These are phyloP conservation scores for Eilema sororculum DNA, from an alignment of 2,888 invertebrate genomes.

Conservation along the genomic window DNA sequence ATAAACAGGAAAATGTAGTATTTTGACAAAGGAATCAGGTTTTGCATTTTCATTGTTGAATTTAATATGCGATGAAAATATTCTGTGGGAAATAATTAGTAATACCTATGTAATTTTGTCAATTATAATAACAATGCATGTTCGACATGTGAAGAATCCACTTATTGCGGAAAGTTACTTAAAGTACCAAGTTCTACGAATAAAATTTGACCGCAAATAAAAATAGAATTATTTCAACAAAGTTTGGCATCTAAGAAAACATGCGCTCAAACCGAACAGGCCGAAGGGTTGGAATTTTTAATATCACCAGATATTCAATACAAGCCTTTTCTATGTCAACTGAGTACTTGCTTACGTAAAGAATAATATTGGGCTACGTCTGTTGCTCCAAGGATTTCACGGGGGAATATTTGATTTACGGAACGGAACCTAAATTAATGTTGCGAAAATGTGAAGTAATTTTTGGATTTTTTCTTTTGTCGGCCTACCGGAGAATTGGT, in stretches of 20 bases:
- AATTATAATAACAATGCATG: not conserved
- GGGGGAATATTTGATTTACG: constrained; percentile 52
- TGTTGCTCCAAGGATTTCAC: constrained; percentile 42
- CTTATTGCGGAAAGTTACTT: too few species aligned
- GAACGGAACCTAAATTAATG: constrained; percentile 49
- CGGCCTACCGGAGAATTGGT: constrained; percentile 34
- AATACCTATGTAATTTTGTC: not conserved
- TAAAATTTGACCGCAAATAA: constrained; percentile 35
- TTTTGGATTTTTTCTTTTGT: constrained; percentile 48
- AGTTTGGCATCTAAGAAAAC: constrained; percentile 51
- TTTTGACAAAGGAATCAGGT: constrained; percentile 9
- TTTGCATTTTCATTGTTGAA: not conserved
- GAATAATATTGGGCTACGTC: constrained; percentile 46
- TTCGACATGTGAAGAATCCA: too few species aligned
- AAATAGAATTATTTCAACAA: constrained; percentile 44
- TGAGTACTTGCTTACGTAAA: constrained; percentile 47
- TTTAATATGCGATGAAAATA: not conserved
- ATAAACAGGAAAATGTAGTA: not conserved
- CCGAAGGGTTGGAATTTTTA: constrained; percentile 70
- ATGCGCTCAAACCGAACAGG: constrained; percentile 39
- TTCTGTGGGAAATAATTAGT: not conserved
- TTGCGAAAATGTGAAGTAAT: constrained; percentile 45
- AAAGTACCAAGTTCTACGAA: not conserved
- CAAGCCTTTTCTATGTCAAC: constrained; percentile 64
- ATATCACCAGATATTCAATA: constrained; percentile 69